A percentile compares a stretch with the other conserved stretches of the same genome.
Conservation (phyloP, 2,797 vertebrate species). For the Graptemys geographica region DNA sequence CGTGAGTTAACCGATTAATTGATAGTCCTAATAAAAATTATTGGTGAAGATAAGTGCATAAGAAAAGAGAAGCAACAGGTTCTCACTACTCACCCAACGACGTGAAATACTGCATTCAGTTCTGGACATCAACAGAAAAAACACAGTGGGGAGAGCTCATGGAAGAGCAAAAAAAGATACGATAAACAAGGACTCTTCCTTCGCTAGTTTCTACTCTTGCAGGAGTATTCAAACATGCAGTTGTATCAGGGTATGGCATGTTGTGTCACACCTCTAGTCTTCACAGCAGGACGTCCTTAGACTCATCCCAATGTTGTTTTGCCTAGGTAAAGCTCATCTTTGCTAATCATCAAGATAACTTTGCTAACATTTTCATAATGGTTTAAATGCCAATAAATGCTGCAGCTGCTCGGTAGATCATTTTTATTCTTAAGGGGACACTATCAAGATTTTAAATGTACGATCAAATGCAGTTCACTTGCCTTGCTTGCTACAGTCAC, state of each 20-base stretch:
- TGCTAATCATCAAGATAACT: neutral
- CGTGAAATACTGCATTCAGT: neutral
- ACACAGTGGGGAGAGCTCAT: neutral
- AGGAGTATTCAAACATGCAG: neutral
- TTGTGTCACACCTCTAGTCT: rapidly evolving
- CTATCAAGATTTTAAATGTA: neutral
- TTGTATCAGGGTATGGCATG: rapidly evolving
- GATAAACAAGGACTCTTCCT: rapidly evolving
- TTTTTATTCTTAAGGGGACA: neutral
- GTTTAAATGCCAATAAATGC: rapidly evolving
- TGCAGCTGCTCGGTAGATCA: neutral
- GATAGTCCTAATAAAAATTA: neutral
- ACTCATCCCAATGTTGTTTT: rapidly evolving
- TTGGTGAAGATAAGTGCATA: rapidly evolving
- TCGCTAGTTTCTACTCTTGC: neutral
- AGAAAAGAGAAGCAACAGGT: neutral
- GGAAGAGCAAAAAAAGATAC: neutral
- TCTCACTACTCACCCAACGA: neutral
- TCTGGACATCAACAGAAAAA: neutral
- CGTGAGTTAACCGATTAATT: no score
- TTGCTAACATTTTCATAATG: neutral
- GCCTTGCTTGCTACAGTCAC: neutral
- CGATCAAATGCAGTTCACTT: neutral
- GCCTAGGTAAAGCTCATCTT: rapidly evolving
- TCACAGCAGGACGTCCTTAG: rapidly evolving